A percentile compares a stretch with the other conserved stretches of the same genome.
phyloP scores from a whole-genome alignment of 2,888 invertebrate genomes.

The Allacma fusca region DNA sequence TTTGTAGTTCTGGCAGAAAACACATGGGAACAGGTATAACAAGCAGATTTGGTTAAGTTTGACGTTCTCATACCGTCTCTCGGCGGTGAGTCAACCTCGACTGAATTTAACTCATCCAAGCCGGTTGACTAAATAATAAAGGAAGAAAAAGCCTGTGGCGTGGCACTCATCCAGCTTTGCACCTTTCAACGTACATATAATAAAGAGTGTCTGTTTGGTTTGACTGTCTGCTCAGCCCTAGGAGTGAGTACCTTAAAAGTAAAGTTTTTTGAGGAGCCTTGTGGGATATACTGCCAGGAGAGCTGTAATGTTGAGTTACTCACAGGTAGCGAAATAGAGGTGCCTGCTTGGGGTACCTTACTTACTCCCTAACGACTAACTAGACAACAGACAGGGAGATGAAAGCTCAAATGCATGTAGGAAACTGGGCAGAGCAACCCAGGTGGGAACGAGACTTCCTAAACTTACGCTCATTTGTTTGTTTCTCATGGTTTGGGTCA shows the following conservation, averaged over 20 bases:
- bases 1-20: not conserved
- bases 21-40: conserved; percentile 16
- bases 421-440: not conserved
- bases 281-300: conserved; percentile 4
- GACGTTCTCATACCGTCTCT: conserved; percentile 28
- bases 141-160: conserved; percentile 29
- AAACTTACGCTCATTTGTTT: conserved; percentile 1
- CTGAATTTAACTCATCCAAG: conserved; percentile 36
- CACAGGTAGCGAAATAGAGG: conserved; percentile 9
- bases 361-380: conserved; percentile 5
- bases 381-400: conserved; percentile 7
- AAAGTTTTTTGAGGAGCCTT: not conserved
- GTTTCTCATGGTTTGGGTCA: conserved; percentile 26
- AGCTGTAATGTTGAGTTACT: conserved; percentile 19
- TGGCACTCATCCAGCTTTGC: conserved; percentile 6
- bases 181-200: not conserved
- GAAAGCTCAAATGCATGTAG: not conserved
- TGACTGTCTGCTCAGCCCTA: not conserved
- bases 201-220: conserved; percentile 3
- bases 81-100: conserved; percentile 39
- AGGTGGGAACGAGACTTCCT: not conserved
- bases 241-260: conserved; percentile 13
- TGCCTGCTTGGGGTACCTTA: not conserved
- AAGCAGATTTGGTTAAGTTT: not conserved
- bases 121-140: conserved; percentile 39